A percentile compares a stretch with the other conserved stretches of the same genome.
phyloP scores from a whole-genome alignment of 2,888 invertebrate species.

The Amorpha juglandis region DNA sequence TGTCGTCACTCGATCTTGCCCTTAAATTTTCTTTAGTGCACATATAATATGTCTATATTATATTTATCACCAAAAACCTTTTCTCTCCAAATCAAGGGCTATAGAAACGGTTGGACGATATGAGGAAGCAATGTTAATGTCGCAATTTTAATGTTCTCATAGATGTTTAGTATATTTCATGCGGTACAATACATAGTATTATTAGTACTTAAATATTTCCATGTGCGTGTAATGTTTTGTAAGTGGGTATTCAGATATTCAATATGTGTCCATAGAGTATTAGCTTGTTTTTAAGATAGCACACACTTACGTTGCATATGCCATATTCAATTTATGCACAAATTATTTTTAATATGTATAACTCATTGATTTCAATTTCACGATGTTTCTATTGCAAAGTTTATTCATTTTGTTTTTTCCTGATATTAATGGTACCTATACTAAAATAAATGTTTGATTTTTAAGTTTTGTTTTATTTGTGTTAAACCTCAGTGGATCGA shows the following conservation, averaged over 20 bases:
- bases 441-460: slow-evolving; percentile 22
- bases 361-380: slow-evolving; percentile 37
- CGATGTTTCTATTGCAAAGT: slow-evolving; percentile 17
- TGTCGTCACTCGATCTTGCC: no score
- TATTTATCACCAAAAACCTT: not conserved
- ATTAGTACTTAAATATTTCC: slow-evolving; percentile 59
- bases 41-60: no score
- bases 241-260: not conserved
- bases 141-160: slow-evolving; percentile 30
- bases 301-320: slow-evolving; percentile 8
- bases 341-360: slow-evolving; percentile 34
- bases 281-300: not conserved
- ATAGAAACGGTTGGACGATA: not conserved
- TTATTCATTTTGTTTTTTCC: slow-evolving; percentile 7
- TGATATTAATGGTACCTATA: slow-evolving; percentile 18
- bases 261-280: not conserved
- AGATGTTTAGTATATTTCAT: slow-evolving; percentile 29
- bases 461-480: slow-evolving; percentile 6
- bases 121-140: slow-evolving; percentile 24
- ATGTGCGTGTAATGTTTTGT: slow-evolving; percentile 13
- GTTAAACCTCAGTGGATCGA: no score
- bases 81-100: not conserved
- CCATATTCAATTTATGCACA: slow-evolving; percentile 24
- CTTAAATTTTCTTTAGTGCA: no score
- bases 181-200: slow-evolving; percentile 56